Evolutionary conservation across 2,888 invertebrate genomes (phyloP).

Genomic region (Bombylius major): DNA sequence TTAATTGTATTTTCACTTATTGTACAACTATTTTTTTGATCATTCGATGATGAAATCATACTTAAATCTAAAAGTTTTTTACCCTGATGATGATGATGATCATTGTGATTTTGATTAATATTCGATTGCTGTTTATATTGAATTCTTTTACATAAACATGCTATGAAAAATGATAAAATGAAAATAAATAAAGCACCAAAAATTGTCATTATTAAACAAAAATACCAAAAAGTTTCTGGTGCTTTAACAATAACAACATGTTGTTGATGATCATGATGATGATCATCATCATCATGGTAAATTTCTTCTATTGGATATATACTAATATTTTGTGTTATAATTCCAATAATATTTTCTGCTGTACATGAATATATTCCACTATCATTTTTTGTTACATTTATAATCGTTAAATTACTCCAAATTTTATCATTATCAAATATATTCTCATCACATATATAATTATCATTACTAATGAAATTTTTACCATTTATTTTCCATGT

Average conservation of each 20-base stretch:
- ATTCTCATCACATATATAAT: slow-evolving; percentile 39
- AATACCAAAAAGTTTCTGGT: slow-evolving; percentile 66
- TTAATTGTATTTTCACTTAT: too few relatives aligned
- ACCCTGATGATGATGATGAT: slow-evolving; percentile 78
- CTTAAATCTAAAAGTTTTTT: slow-evolving; percentile 75
- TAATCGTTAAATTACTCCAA: slow-evolving; percentile 74
- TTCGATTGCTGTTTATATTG: slow-evolving; percentile 42
- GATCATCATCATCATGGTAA: slow-evolving; percentile 39
- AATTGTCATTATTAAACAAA: slow-evolving; percentile 58
- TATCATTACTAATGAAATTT: slow-evolving; percentile 41
- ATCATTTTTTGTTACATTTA: slow-evolving; percentile 67
- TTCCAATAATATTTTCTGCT: slow-evolving; percentile 35
- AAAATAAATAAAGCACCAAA: slow-evolving; percentile 51
- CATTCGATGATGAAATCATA: slow-evolving; percentile 55
- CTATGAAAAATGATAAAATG: slow-evolving; percentile 47
- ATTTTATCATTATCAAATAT: slow-evolving; percentile 30
- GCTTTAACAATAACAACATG: slow-evolving; percentile 37
- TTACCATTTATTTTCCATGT: slow-evolving; percentile 72
- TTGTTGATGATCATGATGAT: too few relatives aligned
- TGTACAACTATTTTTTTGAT: slow-evolving; percentile 44
- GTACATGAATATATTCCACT: slow-evolving; percentile 73
- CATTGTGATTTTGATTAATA: slow-evolving; percentile 62
- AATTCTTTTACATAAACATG: slow-evolving; percentile 40
- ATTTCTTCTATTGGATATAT: slow-evolving; percentile 54
- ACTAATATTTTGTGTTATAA: slow-evolving; percentile 41